A percentile compares a stretch with the other conserved stretches of the same genome.
These are phyloP conservation scores for Lutjanus argentimaculatus DNA, from an alignment of 2,797 vertebrate genomes.

Conservation along the genomic window DNA sequence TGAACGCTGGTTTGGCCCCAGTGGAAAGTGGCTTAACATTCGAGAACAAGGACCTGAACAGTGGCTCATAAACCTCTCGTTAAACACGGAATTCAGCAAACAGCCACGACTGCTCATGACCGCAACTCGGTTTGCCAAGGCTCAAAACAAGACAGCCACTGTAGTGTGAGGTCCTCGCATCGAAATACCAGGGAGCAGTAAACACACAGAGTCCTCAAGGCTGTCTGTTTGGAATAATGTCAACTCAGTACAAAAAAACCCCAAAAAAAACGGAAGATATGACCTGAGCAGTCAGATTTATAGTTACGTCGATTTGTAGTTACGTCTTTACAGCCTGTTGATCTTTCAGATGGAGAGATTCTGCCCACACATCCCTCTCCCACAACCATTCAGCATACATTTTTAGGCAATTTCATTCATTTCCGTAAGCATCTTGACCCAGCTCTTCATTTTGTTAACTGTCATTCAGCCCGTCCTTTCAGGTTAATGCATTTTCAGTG, in stretches of 20 bases:
- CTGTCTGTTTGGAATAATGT: not conserved
- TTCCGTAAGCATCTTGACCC: conserved; percentile 59
- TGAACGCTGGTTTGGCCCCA: conserved; percentile 26
- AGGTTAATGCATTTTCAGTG: conserved; percentile 72
- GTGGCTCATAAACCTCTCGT: conserved; percentile 40
- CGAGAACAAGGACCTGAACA: conserved; percentile 39
- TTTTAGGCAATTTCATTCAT: conserved; percentile 59
- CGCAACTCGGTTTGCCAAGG: conserved; percentile 30
- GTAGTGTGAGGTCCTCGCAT: conserved; percentile 39
- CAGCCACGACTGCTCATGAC: conserved; percentile 35
- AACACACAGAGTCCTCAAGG: conserved; percentile 1
- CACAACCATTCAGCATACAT: conserved; percentile 20
- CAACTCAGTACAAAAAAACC: not conserved
- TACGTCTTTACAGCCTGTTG: conserved; percentile 42
- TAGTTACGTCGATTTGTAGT: conserved; percentile 3
- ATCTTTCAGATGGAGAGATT: not conserved
- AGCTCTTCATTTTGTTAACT: conserved; percentile 57
- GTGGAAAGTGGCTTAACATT: not conserved
- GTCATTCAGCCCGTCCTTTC: conserved; percentile 64
- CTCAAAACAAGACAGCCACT: conserved; percentile 49
- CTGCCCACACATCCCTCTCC: conserved; percentile 28
- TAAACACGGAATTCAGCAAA: conserved; percentile 60
- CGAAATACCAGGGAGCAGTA: conserved; percentile 19
- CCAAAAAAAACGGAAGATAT: not conserved
- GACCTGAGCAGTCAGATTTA: not conserved